Conservation (phyloP, 1,140 invertebrate species). For the Meloidogyne chitwoodi region DNA sequence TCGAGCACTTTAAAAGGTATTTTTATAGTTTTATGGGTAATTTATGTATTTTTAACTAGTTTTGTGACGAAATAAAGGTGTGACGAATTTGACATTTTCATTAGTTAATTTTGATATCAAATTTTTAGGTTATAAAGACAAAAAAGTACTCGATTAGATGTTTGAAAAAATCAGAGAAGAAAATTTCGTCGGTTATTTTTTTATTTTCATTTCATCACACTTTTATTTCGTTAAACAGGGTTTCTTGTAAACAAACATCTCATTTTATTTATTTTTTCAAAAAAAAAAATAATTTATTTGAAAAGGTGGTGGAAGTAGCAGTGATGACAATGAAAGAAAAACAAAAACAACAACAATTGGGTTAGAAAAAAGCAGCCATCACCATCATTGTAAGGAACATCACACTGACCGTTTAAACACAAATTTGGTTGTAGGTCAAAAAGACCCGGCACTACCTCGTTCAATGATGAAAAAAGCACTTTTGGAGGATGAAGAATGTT, state of each 20-base stretch:
- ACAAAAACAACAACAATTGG: background rate
- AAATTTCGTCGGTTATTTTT: too few relatives aligned
- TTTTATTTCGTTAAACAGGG: background rate
- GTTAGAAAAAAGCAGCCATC: background rate
- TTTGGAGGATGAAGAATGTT: background rate
- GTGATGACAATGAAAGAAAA: background rate
- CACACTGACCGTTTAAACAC: background rate
- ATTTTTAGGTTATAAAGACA: too few relatives aligned
- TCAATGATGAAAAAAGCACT: background rate
- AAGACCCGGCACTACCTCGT: background rate
- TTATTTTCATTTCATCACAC: background rate
- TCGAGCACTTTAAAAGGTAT: conserved; percentile 4
- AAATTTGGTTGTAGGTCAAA: background rate
- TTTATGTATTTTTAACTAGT: too few relatives aligned
- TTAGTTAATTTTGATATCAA: too few relatives aligned
- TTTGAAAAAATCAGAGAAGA: too few relatives aligned
- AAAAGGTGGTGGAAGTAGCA: background rate
- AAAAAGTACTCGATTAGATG: too few relatives aligned
- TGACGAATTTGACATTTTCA: too few relatives aligned
- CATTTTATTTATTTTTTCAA: background rate
- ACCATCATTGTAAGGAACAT: background rate
- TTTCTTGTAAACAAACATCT: background rate
- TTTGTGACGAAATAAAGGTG: too few relatives aligned
- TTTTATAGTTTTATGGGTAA: background rate
- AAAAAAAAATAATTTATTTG: background rate